phyloP scores from a whole-genome alignment of 1,140 invertebrate genomes.

The Drosophila sucinea region DNA sequence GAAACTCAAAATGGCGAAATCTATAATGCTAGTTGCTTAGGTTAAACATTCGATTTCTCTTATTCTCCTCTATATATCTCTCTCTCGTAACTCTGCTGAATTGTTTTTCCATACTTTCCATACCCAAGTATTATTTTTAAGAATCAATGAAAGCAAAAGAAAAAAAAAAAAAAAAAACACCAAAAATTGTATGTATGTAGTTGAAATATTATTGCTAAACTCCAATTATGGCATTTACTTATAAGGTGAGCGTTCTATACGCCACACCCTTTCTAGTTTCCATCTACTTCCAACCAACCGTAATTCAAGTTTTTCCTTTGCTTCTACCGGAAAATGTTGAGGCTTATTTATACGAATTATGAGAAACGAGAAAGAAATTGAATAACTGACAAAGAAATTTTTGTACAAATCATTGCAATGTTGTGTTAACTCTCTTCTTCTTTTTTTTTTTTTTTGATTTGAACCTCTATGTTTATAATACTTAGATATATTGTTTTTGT shows the following conservation, averaged over 20 bases:
- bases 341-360: conserved; percentile 45
- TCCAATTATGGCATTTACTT: conserved; percentile 79
- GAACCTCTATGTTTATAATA: conserved; percentile 22
- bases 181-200: conserved; percentile 17
- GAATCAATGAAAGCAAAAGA: conserved; percentile 53
- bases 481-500: conserved; percentile 33
- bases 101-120: conserved; percentile 46
- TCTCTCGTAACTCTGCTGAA: conserved; percentile 62
- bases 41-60: conserved; percentile 44
- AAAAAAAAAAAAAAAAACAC: conserved; percentile 8
- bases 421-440: conserved; percentile 74
- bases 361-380: conserved; percentile 20
- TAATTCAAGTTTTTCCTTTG: conserved; percentile 29
- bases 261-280: conserved; percentile 51
- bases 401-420: conserved; percentile 69
- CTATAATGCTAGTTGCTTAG: conserved; percentile 65
- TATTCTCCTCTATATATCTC: conserved; percentile 47
- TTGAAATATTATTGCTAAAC: conserved; percentile 54
- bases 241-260: conserved; percentile 31
- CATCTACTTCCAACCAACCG: conserved; percentile 33
- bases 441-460: conserved; percentile 66
- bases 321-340: conserved; percentile 54
- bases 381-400: conserved; percentile 47
- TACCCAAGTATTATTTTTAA: conserved; percentile 70
- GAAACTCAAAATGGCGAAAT: conserved; percentile 49